Evolutionary conservation across 2,113 vertebrate genomes (phyloP).

Genomic region (Notiomystis cincta): DNA sequence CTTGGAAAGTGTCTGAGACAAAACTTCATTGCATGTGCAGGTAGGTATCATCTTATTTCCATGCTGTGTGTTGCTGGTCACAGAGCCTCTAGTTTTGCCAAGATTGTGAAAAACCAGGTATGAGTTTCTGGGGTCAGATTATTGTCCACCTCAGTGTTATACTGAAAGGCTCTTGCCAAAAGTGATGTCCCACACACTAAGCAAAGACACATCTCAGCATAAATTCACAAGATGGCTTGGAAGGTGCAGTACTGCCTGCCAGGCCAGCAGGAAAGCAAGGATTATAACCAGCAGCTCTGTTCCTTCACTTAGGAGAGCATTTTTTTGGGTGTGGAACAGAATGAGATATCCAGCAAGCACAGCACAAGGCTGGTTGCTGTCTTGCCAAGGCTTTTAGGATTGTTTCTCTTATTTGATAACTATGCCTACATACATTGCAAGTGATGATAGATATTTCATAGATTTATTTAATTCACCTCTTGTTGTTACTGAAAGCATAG

Average conservation of each 20-base stretch:
- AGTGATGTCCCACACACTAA: neutral
- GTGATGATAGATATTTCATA: neutral
- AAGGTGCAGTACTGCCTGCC: neutral
- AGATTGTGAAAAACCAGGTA: neutral
- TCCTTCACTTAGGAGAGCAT: neutral
- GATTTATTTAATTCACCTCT: neutral
- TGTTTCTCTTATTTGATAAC: neutral
- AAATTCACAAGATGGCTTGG: neutral
- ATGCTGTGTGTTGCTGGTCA: neutral
- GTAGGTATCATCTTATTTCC: neutral
- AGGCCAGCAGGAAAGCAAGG: neutral
- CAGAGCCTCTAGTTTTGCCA: neutral
- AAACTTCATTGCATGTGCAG: neutral
- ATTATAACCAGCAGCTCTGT: neutral
- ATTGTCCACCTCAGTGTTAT: neutral
- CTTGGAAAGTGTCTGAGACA: neutral
- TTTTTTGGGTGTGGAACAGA: neutral
- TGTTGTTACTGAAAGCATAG: neutral
- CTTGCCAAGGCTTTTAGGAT: neutral
- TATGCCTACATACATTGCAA: neutral
- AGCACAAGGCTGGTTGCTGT: neutral
- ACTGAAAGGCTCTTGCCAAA: neutral
- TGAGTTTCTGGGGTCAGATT: neutral
- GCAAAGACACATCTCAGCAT: neutral
- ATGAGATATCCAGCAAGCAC: neutral